phyloP scores from a whole-genome alignment of 2,113 vertebrate genomes.

The Illadopsis cleaveri region DNA sequence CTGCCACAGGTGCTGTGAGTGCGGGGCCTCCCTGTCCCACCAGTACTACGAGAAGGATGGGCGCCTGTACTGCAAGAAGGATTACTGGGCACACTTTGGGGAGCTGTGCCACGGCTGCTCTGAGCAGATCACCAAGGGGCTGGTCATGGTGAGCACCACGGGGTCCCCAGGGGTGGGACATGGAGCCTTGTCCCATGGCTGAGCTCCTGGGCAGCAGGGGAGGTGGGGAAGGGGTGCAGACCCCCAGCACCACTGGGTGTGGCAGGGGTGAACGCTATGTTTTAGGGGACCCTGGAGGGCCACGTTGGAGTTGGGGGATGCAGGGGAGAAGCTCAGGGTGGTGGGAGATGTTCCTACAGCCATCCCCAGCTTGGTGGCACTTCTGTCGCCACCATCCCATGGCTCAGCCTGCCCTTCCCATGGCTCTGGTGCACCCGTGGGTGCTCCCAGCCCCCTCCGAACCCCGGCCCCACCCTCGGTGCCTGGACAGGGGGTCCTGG shows the following conservation, averaged over 20 bases:
- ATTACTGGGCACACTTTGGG: conserved; percentile 93
- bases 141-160: conserved; percentile 88
- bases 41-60: conserved; percentile 99
- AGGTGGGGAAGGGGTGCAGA: neutral
- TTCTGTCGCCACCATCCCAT: accelerated
- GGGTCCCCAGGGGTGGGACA: too few relatives aligned
- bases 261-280: accelerated
- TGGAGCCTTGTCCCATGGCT: neutral
- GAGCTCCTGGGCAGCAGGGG: neutral
- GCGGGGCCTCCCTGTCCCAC: conserved; percentile 88
- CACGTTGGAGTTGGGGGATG: accelerated
- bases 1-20: conserved; percentile 88
- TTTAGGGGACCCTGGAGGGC: neutral
- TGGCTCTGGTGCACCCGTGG: neutral
- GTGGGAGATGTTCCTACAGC: neutral
- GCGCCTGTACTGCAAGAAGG: conserved; percentile 94
- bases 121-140: conserved; percentile 93
- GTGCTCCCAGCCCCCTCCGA: neutral
- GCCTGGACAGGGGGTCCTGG: accelerated
- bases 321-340: neutral
- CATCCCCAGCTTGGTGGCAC: neutral
- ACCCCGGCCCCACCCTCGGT: accelerated
- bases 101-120: conserved; percentile 95
- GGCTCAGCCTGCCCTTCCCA: neutral
- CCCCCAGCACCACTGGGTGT: neutral